These are phyloP conservation scores for Pseudotriccus pelzelni DNA, from an alignment of 2,797 vertebrate species.

Conservation along the genomic window DNA sequence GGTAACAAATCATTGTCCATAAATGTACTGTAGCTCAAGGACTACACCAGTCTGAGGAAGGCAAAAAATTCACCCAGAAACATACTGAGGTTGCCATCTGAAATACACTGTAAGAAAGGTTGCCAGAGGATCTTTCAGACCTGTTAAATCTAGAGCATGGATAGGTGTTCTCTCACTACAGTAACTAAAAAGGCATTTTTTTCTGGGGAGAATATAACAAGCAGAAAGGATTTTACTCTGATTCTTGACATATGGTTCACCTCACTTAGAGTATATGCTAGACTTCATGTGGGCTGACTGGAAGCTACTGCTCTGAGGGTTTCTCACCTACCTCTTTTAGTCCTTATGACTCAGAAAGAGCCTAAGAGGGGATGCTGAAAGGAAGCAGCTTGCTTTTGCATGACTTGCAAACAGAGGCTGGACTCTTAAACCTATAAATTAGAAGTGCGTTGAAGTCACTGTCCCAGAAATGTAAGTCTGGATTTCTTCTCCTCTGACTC, in stretches of 20 bases:
- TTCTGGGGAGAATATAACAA: neutral
- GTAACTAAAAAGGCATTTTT: neutral
- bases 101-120: neutral
- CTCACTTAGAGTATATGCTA: neutral
- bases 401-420: fast-evolving
- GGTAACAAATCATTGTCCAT: neutral
- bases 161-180: neutral
- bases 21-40: neutral
- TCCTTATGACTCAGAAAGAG: neutral
- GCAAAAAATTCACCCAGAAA: neutral
- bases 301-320: neutral
- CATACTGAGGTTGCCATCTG: neutral
- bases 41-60: neutral
- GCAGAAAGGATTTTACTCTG: neutral
- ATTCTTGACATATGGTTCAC: fast-evolving
- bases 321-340: neutral
- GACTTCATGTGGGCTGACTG: neutral
- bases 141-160: neutral
- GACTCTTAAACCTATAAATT: neutral
- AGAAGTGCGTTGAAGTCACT: neutral
- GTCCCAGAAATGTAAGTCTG: neutral
- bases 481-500: neutral
- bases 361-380: neutral
- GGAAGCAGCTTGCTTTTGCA: neutral
- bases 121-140: neutral